Conservation (phyloP, 2,797 vertebrate species). For the Helostoma temminkii region DNA sequence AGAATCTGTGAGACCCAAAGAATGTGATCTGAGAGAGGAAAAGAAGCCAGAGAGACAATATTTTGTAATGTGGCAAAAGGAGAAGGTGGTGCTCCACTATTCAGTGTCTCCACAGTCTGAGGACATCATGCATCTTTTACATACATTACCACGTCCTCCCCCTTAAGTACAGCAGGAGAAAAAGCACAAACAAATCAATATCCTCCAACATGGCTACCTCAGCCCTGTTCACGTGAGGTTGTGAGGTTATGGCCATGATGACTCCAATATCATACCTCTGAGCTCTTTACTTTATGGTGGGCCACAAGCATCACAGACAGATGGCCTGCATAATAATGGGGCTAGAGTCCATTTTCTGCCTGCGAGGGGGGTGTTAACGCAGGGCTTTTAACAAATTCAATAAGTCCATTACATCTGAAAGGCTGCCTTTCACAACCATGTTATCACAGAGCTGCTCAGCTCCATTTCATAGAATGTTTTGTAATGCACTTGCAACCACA, state of each 20-base stretch:
- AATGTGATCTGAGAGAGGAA: constrained; percentile 37
- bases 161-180: not conserved
- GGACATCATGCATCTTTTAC: constrained; percentile 41
- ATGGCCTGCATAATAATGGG: constrained; percentile 58
- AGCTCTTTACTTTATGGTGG: constrained; percentile 52
- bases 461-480: constrained; percentile 68
- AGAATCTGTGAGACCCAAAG: constrained; percentile 19
- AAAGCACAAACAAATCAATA: constrained; percentile 42
- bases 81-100: constrained; percentile 16
- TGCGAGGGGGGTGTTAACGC: constrained; percentile 66
- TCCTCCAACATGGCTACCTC: not conserved
- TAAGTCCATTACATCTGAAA: constrained; percentile 76
- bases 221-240: constrained; percentile 6
- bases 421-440: constrained; percentile 59
- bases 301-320: constrained; percentile 51
- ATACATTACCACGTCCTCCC: constrained; percentile 15
- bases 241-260: constrained; percentile 3
- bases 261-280: constrained; percentile 51
- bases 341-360: constrained; percentile 56
- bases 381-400: constrained; percentile 78
- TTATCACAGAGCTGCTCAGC: constrained; percentile 56
- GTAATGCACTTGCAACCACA: constrained; percentile 42
- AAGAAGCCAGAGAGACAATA: not conserved
- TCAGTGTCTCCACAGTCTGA: constrained; percentile 21
- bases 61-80: not conserved